Evolutionary conservation across 1,140 invertebrate species (phyloP), one percentile per base, ranked within the genome.

Genomic region (Sarcophaga peregrina): DNA sequence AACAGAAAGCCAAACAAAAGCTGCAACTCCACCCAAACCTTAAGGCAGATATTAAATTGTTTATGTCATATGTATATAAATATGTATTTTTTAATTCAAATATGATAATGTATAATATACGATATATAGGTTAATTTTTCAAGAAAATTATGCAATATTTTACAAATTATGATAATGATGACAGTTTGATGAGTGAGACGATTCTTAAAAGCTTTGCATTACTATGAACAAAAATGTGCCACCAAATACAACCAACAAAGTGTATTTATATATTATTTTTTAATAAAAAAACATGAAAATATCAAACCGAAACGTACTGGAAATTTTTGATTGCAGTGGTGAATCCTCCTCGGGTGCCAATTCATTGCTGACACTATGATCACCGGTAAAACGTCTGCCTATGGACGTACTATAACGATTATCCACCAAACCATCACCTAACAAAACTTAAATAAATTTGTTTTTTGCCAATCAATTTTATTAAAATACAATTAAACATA

Each of bases 271-370:
- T 78, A 17, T 78, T 78, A 15, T 78, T 78, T 52, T 0, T 50
- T 76, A n/a, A 15, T 47, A 48, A 47, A 48, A 47, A 76, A 15
- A 8, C 46, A n/a, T 78, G n/a, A 20, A 52, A 75, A 78, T 78
- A 78, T 78, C 75, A 78, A 78, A 78, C 47, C 75, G 50, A 78
- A 78, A 95, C 95, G 89, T 95, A 95, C 95, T 95, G 89, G 94
- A 94, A 92, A 94, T 92, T 91, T 95, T 95, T 87, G 93, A 94
- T 91, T 94, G 95, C 82, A 96, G 93, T 87, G 95, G 95, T 87
- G 94, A 95, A 90, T 95, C 94, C 92, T 95, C 95, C 85, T 94
- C 94, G 87, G 93, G 94, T 87, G 92, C 92, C 89, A 90, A 91
- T 88, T 92, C 91, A 86, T 92, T 92, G 89, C 92, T 91, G 86